A percentile compares a stretch with the other conserved stretches of the same genome.
phyloP scores from a whole-genome alignment of 2,113 vertebrate genomes.

The Ammodytes marinus region DNA sequence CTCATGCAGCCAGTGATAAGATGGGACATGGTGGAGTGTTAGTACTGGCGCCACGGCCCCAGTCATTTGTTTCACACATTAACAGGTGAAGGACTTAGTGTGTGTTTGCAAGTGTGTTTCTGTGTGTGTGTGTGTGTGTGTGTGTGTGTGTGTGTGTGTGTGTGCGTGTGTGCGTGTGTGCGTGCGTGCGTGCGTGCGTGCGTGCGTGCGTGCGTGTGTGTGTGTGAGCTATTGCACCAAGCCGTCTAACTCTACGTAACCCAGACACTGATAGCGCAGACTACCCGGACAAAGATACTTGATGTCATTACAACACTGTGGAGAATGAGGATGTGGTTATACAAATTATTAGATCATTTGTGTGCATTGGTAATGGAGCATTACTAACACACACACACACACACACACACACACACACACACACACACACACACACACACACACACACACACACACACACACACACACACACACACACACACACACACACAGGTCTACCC shows the following conservation, averaged over 20 bases:
- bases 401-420: not conserved
- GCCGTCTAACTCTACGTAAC: conserved; percentile 43
- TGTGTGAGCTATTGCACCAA: conserved; percentile 36
- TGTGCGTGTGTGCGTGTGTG: conserved; percentile 37
- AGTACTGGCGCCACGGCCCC: conserved; percentile 61
- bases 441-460: not conserved
- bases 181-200: not conserved
- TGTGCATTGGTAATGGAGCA: conserved; percentile 7
- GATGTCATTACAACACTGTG: conserved; percentile 45
- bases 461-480: not conserved
- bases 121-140: not conserved
- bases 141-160: conserved; percentile 35
- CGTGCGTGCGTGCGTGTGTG: conserved; percentile 28
- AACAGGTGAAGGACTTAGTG: conserved; percentile 76
- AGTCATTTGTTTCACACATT: conserved; percentile 71
- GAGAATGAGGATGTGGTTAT: conserved; percentile 62
- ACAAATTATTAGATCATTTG: conserved; percentile 28
- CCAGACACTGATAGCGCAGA: conserved; percentile 52
- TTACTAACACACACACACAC: not conserved
- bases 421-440: not conserved
- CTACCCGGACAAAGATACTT: conserved; percentile 26
- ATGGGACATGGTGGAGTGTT: conserved; percentile 66
- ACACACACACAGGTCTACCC: not conserved
- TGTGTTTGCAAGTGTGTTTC: conserved; percentile 28
- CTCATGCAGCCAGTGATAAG: conserved; percentile 74